phyloP scores from a whole-genome alignment of 2,113 vertebrate genomes.

The Azemiops feae region DNA sequence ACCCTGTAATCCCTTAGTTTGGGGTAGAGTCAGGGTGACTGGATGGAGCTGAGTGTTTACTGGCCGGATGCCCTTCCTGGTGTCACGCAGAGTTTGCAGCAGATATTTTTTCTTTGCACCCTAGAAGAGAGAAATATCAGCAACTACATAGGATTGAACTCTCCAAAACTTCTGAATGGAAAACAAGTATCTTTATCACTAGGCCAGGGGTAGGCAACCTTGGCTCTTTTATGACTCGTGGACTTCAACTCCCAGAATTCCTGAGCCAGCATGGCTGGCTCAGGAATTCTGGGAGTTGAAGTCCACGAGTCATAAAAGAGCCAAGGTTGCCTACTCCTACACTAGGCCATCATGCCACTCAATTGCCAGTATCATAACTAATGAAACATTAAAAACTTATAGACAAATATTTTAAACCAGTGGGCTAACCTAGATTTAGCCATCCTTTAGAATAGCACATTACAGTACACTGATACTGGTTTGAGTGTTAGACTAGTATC shows the following conservation, averaged over 20 bases:
- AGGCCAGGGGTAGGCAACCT: no score
- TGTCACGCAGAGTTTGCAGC: not conserved
- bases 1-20: not conserved
- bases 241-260: no score
- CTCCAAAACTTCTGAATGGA: not conserved
- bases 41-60: no score
- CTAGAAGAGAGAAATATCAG: not conserved
- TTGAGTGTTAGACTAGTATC: not conserved
- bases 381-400: not conserved
- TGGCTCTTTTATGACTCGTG: no score
- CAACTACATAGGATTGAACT: not conserved
- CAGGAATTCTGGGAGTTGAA: no score
- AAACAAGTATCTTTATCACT: not conserved
- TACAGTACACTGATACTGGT: not conserved
- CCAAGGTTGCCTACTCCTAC: no score
- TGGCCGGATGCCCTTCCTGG: no score
- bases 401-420: not conserved
- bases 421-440: not conserved
- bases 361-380: not conserved
- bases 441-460: not conserved
- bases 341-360: not conserved
- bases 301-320: no score
- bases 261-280: no score
- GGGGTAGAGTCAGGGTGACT: not conserved
- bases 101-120: not conserved